These are phyloP conservation scores for Leptinotarsa peninsularis DNA, from an alignment of 2,888 invertebrate genomes.

Conservation along the genomic window DNA sequence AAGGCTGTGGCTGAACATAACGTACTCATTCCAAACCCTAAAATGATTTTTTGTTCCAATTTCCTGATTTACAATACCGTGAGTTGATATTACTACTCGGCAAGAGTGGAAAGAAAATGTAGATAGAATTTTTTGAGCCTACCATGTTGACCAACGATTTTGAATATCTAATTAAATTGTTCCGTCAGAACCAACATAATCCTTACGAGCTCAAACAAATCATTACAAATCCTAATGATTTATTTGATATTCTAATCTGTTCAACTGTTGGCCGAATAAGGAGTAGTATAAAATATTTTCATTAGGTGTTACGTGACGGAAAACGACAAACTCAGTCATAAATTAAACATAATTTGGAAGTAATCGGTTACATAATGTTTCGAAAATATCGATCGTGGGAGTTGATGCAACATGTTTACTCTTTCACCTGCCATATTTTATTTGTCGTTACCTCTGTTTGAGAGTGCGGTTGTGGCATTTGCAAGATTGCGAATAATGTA, in stretches of 20 bases:
- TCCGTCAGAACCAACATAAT: neutral
- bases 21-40: too few relatives aligned
- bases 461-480: neutral
- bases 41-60: too few relatives aligned
- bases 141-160: neutral
- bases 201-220: neutral
- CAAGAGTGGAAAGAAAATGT: too few relatives aligned
- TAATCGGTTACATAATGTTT: constrained; percentile 1
- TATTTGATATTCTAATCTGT: constrained; percentile 3
- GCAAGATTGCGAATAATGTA: neutral
- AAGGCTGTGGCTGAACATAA: too few relatives aligned
- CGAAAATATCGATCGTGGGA: constrained; percentile 5
- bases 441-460: neutral
- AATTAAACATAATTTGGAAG: neutral
- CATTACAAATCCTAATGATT: neutral
- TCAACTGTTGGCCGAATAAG: neutral
- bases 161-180: neutral
- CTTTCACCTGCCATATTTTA: neutral
- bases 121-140: neutral
- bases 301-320: neutral
- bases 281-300: neutral
- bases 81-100: too few relatives aligned
- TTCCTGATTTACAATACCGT: too few relatives aligned
- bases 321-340: neutral
- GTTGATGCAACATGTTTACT: neutral